Base-by-base conservation (phyloP, 2,888 invertebrate genomes). In the Drosophila ezoana region DNA sequence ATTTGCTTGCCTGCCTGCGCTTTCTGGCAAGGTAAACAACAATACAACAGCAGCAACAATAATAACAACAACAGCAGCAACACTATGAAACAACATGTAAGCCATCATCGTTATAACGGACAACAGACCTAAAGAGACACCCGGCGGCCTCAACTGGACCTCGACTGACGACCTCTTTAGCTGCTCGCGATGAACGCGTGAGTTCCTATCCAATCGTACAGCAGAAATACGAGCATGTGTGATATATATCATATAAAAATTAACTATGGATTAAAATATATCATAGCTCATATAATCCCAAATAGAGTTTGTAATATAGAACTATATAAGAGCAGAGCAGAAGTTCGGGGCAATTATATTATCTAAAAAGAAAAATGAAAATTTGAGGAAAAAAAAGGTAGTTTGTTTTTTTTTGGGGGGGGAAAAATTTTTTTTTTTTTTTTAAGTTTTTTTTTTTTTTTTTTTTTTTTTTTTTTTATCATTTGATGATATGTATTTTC, bases 1-100 rank as follows among this genome's bases (percentile, higher is more conserved):
- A 84, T 84, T 84, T 84, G 85, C 87, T 81, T 73, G 86, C 76
- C 64, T 76, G 73, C 81, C 77, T 69, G 69, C 65, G 69, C 62
- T 88, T 82, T 79, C 87, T 71, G 78, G 53, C 71, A 84, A 84
- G 78, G 85, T 81, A 78, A 87, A 89, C 78, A 83, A 71, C 81
- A 89, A 88, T 64, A 85, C 48, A 59, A 37, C 60, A 53, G 32
- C 45, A 67, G 58, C 62, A 38, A 63, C 38, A 75, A 44, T 61
- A 63, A 23, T 48, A 56, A n/a, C n/a, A n/a, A 32, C 61, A 64
- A 10, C 35, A 57, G 45, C 54, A 28, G 16, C 56, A 45, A 61
- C 56, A 52, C 54, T 41, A 23, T 62, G 57, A 73, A 66, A 54
- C 65, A 79, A 81, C 81, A 66, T 87, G 84, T 87, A 65, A 84